These are phyloP conservation scores for Columba guinea DNA, from an alignment of 2,797 vertebrate genomes.

Conservation along the genomic window DNA sequence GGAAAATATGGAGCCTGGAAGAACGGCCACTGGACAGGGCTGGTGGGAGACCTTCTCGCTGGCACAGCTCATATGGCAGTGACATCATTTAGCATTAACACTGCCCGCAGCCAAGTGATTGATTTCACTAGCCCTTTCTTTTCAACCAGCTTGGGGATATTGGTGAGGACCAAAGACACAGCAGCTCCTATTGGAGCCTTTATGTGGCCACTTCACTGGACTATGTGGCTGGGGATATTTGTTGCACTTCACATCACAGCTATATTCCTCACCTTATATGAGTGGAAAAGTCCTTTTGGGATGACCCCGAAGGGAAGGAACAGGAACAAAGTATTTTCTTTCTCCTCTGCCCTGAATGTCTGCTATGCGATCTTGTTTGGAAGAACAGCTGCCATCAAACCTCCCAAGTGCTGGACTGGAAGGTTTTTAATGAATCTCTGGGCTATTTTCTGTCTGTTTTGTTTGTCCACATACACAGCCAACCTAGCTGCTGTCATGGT, in stretches of 20 bases:
- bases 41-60: slow-evolving; percentile 93
- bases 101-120: slow-evolving; percentile 95
- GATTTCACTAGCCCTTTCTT: slow-evolving; percentile 99
- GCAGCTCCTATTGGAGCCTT: slow-evolving; percentile 97
- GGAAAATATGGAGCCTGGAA: slow-evolving; percentile 96
- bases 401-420: slow-evolving; percentile 98
- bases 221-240: slow-evolving; percentile 99
- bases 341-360: slow-evolving; percentile 95
- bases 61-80: slow-evolving; percentile 94
- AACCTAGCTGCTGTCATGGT: slow-evolving; percentile 99
- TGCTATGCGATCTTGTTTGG: slow-evolving; percentile 98
- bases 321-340: slow-evolving; percentile 93
- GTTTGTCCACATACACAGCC: slow-evolving; percentile 96
- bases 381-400: slow-evolving; percentile 94
- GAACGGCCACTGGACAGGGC: slow-evolving; percentile 93
- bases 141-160: slow-evolving; percentile 96
- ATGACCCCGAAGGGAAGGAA: slow-evolving; percentile 96
- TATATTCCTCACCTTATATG: slow-evolving; percentile 94
- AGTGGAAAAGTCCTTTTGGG: slow-evolving; percentile 97
- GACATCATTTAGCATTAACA: slow-evolving; percentile 97
- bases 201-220: slow-evolving; percentile 99
- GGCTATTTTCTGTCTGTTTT: slow-evolving; percentile 99
- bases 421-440: slow-evolving; percentile 98
- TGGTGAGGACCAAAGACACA: slow-evolving; percentile 94
- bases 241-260: slow-evolving; percentile 96